Evolutionary conservation across 1,140 invertebrate genomes (phyloP).

Genomic region (Drosophila virilis): DNA sequence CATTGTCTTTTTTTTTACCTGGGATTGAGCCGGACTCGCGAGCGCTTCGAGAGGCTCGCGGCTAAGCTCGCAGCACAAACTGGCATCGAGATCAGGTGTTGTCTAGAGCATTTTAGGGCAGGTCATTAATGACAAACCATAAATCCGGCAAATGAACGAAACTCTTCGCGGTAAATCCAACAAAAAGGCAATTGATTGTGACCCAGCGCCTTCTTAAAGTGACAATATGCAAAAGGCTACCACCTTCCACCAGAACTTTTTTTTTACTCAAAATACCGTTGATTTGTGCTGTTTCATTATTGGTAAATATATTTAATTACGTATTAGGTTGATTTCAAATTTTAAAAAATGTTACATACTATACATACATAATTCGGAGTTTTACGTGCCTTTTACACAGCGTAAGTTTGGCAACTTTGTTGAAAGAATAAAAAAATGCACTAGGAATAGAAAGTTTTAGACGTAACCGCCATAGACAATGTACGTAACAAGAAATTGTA

Average conservation of each 20-base stretch:
- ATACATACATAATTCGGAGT: slow-evolving; percentile 18
- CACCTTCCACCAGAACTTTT: no score
- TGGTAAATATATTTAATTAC: slow-evolving; percentile 74
- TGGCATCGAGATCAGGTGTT: slow-evolving; percentile 60
- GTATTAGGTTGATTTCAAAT: slow-evolving; percentile 70
- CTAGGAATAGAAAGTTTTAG: slow-evolving; percentile 26
- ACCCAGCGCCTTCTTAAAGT: no score
- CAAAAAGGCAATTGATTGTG: slow-evolving; percentile 2
- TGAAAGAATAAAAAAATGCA: slow-evolving; percentile 37
- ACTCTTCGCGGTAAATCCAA: slow-evolving; percentile 66
- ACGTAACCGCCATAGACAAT: slow-evolving; percentile 1
- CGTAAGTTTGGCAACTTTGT: slow-evolving; percentile 9
- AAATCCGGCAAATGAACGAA: slow-evolving; percentile 69
- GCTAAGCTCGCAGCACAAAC: slow-evolving; percentile 1
- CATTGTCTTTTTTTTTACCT: slow-evolving; percentile 58
- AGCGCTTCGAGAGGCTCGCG: neutral
- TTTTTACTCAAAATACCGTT: slow-evolving; percentile 4
- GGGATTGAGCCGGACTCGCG: slow-evolving; percentile 8
- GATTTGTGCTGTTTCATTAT: slow-evolving; percentile 49
- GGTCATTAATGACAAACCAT: slow-evolving; percentile 64
- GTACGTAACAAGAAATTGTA: slow-evolving; percentile 6
- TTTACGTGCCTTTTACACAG: slow-evolving; percentile 4
- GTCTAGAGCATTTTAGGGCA: slow-evolving; percentile 60
- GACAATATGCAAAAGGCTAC: neutral
- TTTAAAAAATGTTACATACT: slow-evolving; percentile 55